A percentile compares a stretch with the other conserved stretches of the same genome.
These are phyloP conservation scores for Crotalus horridus DNA, from an alignment of 2,113 vertebrate genomes.

Conservation along the genomic window DNA sequence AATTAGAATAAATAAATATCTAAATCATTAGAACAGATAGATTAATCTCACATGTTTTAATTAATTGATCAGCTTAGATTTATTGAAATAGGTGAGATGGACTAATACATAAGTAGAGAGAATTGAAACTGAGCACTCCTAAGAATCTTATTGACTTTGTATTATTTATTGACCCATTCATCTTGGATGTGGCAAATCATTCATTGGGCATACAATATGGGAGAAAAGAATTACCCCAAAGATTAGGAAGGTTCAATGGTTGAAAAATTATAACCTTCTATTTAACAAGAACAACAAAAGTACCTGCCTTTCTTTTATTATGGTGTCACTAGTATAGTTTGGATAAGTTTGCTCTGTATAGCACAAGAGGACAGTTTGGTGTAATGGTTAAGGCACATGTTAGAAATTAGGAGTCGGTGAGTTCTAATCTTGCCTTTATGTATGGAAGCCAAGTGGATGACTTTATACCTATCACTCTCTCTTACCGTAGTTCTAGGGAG, in stretches of 20 bases:
- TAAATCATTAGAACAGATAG: not conserved
- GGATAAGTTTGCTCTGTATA: not conserved
- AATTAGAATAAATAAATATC: not conserved
- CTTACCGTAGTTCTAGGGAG: not conserved
- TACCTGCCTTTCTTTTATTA: not conserved
- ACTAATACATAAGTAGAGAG: not conserved
- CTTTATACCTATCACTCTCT: not conserved
- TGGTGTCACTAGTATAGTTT: not conserved
- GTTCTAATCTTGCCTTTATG: not conserved
- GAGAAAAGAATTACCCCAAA: not conserved
- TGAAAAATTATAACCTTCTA: not conserved
- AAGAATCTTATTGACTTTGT: slow-evolving; percentile 24
- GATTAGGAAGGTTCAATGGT: not conserved
- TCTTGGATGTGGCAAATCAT: slow-evolving; percentile 31
- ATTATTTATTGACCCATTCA: slow-evolving; percentile 24
- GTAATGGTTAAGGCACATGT: not conserved
- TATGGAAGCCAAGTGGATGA: not conserved
- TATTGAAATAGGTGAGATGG: not conserved
- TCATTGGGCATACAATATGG: slow-evolving; percentile 12
- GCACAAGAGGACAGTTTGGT: not conserved
- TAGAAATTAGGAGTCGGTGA: not conserved
- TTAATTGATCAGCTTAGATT: not conserved
- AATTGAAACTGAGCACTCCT: slow-evolving; percentile 1
- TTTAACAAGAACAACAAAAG: not conserved
- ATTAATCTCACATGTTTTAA: not conserved